Base-by-base conservation (phyloP, 2,888 invertebrate genomes). In the Onthophagus sagittarius region DNA sequence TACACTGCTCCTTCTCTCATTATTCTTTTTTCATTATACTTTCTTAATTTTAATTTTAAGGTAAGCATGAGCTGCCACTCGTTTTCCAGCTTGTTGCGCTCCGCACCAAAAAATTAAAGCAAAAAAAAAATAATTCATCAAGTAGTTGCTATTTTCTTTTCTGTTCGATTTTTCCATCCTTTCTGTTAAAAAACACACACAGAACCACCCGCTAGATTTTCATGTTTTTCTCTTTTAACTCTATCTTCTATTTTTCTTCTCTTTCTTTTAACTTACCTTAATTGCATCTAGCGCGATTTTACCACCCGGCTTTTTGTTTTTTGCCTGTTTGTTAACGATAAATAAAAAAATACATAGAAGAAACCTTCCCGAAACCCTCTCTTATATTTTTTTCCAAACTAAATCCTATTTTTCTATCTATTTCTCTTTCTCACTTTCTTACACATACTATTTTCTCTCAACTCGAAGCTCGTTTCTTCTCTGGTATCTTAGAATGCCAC, bases 401-500 rank as follows among this genome's bases (percentile, higher is more conserved):
- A 23, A 64, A 15, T 67, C 67, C 23, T 67, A 7, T 31, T 32
- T 67, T 67, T 63, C 63, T 63, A 70, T 75, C 62, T 71, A 14
- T 69, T 74, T 74, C 71, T 69, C 71, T 70, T 53, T 72, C 71
- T 65, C 69, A 39, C 23, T 23, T 39, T 62, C 14, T 53, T 13
- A 64, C 74, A 75, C 69, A 77, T 72, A 79, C 76, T 77, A 73
- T 76, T 77, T 74, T 77, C 76, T 78, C 75, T 80, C 62, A 78
- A 77, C 75, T 78, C 75, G 80, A 75, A 79, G 78, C 79, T 79
- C 79, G 76, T 77, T 80, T 74, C 84, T 67, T 84, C 84, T 83
- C 83, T 83, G 84, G 84, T 82, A 80, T 79, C 79, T 23, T 80
- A 82, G 81, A 81, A 82, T 81, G 83, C 82, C 81, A 82, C 82